Evolutionary conservation across 1,140 invertebrate species (phyloP).

Genomic region (Drosophila mauritiana): DNA sequence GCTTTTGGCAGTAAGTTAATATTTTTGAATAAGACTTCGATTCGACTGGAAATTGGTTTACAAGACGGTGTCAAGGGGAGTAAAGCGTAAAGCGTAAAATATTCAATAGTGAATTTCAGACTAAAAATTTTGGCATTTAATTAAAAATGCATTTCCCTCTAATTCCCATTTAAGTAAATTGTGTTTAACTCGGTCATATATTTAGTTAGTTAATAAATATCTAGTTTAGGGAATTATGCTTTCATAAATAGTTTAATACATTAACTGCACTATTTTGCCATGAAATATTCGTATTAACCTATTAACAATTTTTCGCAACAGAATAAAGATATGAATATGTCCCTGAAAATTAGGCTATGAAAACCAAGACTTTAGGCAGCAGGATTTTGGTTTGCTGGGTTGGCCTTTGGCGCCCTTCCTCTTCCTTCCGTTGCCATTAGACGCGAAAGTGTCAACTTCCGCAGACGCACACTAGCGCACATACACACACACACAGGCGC

Average conservation of each 20-base stretch:
- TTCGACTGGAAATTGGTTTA: conserved; percentile 7
- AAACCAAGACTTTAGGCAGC: neutral
- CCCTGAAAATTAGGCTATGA: conserved; percentile 21
- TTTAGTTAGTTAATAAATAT: too few species aligned
- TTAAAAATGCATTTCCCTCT: neutral
- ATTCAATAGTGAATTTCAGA: neutral
- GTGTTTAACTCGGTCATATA: too few species aligned
- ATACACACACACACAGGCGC: neutral
- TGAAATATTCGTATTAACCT: neutral
- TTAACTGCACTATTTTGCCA: neutral
- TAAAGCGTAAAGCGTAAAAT: too few species aligned
- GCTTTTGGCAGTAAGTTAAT: conserved; percentile 16
- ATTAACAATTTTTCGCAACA: neutral
- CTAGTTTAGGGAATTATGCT: too few species aligned
- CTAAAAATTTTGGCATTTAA: neutral
- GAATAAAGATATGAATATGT: neutral
- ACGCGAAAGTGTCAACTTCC: conserved; percentile 78
- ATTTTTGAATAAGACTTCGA: conserved; percentile 17
- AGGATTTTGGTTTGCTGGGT: neutral
- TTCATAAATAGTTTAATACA: too few species aligned
- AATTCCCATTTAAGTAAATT: too few species aligned
- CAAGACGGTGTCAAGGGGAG: neutral
- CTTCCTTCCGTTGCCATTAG: conserved; percentile 64
- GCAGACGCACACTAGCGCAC: conserved; percentile 7
- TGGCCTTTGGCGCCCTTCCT: conserved; percentile 41